Percentiles rank a stretch among this genome's conserved stretches.
Conservation (phyloP, 1,140 invertebrate species). For the Tetramorium simillimum region DNA sequence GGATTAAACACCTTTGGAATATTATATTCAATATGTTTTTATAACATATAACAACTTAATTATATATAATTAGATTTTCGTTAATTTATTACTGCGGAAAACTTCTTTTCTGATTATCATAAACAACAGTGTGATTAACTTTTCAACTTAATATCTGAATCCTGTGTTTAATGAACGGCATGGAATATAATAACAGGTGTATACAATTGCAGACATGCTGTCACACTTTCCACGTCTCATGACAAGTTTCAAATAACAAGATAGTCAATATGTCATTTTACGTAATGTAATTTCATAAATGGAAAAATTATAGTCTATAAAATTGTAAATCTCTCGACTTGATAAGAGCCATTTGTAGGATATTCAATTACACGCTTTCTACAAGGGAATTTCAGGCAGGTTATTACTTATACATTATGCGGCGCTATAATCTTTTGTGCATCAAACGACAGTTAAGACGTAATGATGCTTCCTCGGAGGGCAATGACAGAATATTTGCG, state of each 20-base stretch:
- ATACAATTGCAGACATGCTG: background rate
- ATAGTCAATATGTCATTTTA: background rate
- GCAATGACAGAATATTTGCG: background rate
- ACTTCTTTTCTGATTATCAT: background rate
- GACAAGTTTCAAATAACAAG: constrained; percentile 13
- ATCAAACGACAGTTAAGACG: background rate
- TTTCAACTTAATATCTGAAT: background rate
- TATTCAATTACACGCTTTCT: background rate
- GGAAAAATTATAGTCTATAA: background rate
- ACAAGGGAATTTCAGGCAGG: background rate
- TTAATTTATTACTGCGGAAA: background rate
- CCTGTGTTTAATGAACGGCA: constrained; percentile 16
- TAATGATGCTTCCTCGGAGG: background rate
- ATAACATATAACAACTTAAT: background rate
- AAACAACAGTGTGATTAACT: background rate
- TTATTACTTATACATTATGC: constrained; percentile 13
- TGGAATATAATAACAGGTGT: background rate
- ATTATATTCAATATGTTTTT: constrained; percentile 2
- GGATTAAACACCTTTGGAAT: background rate
- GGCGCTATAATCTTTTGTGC: background rate
- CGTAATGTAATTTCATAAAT: background rate
- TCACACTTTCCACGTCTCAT: background rate
- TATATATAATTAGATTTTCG: background rate
- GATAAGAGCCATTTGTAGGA: background rate
- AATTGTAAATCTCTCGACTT: constrained; percentile 7